These are phyloP conservation scores for Mesorhabditis belari DNA, from an alignment of 2,888 invertebrate species.

Conservation along the genomic window DNA sequence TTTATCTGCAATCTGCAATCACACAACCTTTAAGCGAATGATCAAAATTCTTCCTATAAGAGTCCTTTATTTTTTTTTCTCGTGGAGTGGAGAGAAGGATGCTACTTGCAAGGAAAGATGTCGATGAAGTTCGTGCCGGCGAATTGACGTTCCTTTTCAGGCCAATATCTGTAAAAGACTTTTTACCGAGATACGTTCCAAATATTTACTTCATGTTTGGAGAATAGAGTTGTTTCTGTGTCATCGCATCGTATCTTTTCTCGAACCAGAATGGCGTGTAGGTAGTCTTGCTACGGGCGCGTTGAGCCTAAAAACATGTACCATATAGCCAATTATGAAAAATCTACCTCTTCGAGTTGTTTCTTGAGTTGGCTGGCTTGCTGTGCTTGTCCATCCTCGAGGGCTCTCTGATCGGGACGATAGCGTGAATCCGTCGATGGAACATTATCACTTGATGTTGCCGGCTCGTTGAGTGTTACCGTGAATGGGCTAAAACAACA, in stretches of 20 bases:
- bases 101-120: no score
- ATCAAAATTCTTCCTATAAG: no score
- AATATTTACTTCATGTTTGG: constrained; percentile 1
- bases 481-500: constrained; percentile 1
- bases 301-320: neutral
- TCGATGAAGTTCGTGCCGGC: neutral
- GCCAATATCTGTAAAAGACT: constrained; percentile 1
- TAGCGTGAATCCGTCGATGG: constrained; percentile 3
- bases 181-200: neutral
- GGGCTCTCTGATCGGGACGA: constrained; percentile 4
- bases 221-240: constrained; percentile 1
- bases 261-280: constrained; percentile 5
- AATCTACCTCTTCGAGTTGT: constrained; percentile 1
- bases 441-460: neutral
- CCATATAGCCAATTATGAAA: neutral
- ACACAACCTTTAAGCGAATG: no score
- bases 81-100: no score
- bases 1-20: no score
- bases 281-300: neutral
- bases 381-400: constrained; percentile 3
- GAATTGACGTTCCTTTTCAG: neutral
- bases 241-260: neutral
- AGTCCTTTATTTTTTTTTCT: no score
- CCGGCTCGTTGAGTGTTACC: constrained; percentile 6
- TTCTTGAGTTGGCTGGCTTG: neutral